A percentile compares a stretch with the other conserved stretches of the same genome.
These are phyloP conservation scores for Mugil cephalus DNA, from an alignment of 2,113 vertebrate genomes.

Conservation along the genomic window DNA sequence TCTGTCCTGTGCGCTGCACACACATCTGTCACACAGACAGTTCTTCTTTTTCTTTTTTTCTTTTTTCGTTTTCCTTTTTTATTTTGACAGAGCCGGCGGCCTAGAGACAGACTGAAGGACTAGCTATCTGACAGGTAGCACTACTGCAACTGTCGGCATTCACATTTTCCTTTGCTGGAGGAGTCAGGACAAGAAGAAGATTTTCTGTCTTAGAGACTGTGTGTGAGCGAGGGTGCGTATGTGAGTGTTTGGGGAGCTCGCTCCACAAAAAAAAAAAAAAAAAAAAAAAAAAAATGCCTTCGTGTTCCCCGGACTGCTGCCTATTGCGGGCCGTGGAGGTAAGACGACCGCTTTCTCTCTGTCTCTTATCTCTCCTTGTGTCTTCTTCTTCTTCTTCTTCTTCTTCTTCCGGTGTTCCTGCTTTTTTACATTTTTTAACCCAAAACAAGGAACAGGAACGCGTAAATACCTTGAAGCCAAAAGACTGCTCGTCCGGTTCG, in stretches of 20 bases:
- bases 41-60: conserved; percentile 8
- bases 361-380: conserved; percentile 32
- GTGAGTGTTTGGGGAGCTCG: conserved; percentile 70
- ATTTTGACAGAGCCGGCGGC: conserved; percentile 13
- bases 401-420: neutral
- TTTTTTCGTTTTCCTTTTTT: neutral
- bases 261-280: conserved; percentile 66
- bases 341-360: conserved; percentile 82
- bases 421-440: conserved; percentile 37
- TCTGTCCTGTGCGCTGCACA: conserved; percentile 47
- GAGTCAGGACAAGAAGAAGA: conserved; percentile 43
- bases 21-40: conserved; percentile 42
- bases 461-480: conserved; percentile 35
- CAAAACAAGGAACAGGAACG: conserved; percentile 19
- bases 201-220: conserved; percentile 54
- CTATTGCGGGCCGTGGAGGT: conserved; percentile 91
- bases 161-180: conserved; percentile 54
- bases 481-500: conserved; percentile 31
- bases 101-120: conserved; percentile 62
- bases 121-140: conserved; percentile 68
- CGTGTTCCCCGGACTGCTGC: conserved; percentile 92
- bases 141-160: conserved; percentile 48
- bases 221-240: conserved; percentile 46
- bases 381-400: conserved; percentile 26
- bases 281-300: conserved; percentile 87